Percentiles rank a stretch among this genome's conserved stretches.
These are phyloP conservation scores for Porites lobata DNA, from an alignment of 92 coral and sea anemone genomes.

Conservation along the genomic window DNA sequence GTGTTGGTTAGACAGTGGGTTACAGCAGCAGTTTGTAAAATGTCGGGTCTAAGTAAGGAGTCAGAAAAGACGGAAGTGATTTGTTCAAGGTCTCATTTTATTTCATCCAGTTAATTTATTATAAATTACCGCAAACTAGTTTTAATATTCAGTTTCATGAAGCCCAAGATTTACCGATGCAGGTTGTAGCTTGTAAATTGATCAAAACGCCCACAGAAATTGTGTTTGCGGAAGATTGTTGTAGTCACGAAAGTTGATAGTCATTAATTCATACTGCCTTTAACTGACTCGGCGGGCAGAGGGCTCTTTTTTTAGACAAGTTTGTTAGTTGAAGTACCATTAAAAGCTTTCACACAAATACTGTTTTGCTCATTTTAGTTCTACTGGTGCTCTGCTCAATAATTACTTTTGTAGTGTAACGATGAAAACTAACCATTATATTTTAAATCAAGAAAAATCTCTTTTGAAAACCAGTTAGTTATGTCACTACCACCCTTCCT, in stretches of 20 bases:
- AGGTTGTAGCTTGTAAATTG: too few species aligned
- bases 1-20: background rate
- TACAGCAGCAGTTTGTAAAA: background rate
- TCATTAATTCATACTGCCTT: background rate
- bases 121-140: background rate
- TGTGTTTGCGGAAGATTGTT: background rate
- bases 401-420: too few species aligned
- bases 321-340: background rate
- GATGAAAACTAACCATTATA: too few species aligned
- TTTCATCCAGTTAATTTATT: slow-evolving; percentile 19
- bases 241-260: background rate
- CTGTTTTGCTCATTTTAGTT: background rate
- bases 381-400: too few species aligned
- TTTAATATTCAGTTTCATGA: background rate
- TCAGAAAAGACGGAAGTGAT: background rate
- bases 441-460: too few species aligned
- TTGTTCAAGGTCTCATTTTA: background rate
- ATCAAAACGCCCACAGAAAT: background rate
- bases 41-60: background rate
- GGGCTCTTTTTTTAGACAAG: background rate
- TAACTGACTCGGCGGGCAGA: background rate
- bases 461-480: too few species aligned
- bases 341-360: background rate
- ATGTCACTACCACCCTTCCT: too few species aligned
- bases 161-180: background rate